phyloP scores from a whole-genome alignment of 23 tunicate species.

The Trididemnum nubilum region DNA sequence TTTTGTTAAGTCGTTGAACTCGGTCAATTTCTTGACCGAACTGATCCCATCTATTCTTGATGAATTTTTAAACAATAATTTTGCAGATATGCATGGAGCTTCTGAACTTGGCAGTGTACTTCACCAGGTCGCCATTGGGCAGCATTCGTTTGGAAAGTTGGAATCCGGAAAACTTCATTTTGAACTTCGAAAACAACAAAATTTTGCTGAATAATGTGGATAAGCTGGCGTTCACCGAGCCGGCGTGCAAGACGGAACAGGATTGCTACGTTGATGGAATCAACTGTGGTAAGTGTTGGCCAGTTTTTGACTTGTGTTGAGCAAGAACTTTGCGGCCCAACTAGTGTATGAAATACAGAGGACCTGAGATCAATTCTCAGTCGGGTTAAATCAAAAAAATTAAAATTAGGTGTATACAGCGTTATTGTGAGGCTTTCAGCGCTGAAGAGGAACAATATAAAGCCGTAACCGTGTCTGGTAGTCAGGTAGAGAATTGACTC shows the following conservation, averaged over 20 bases:
- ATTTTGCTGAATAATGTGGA: conserved; percentile 58
- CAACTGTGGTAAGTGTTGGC: conserved; percentile 26
- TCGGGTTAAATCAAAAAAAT: neutral
- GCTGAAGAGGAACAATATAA: no score
- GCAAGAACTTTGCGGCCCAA: no score
- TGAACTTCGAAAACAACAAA: conserved; percentile 29
- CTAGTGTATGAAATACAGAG: no score
- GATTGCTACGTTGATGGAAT: conserved; percentile 63
- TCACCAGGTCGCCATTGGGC: conserved; percentile 60
- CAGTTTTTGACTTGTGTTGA: neutral
- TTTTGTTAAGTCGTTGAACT: no score
- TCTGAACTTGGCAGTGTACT: conserved; percentile 37
- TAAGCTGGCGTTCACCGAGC: conserved; percentile 39
- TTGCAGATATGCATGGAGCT: conserved; percentile 33
- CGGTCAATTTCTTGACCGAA: no score
- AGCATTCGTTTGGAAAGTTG: conserved; percentile 58
- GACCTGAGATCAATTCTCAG: neutral
- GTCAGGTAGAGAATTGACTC: no score
- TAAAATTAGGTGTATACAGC: no score
- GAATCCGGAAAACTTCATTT: conserved; percentile 61
- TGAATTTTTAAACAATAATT: no score
- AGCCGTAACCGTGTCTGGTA: no score
- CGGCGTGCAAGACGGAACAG: conserved; percentile 45
- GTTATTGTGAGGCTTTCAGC: no score
- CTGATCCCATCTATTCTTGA: no score